Evolutionary conservation across 1,140 invertebrate genomes (phyloP), one percentile per base, ranked within the genome.

Genomic region (Lutraria rhynchaena): DNA sequence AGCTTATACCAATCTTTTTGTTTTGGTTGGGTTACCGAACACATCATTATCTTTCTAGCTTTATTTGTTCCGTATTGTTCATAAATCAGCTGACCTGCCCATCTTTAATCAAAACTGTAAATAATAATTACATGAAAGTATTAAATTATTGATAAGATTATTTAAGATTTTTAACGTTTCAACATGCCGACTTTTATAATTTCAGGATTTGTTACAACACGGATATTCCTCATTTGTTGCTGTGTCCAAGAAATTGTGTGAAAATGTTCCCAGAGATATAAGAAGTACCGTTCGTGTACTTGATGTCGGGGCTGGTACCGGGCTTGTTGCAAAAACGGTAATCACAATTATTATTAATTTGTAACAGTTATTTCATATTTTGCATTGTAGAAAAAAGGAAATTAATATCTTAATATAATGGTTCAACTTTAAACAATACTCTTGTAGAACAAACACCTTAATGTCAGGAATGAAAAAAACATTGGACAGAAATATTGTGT

Each of bases 241-340:
- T 9, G 70, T 58, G 3, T 22, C 24, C 53, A 57, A 35, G 22
- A 17, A 19, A 7, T 31, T 74, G 19, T 74, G 70, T 29, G 55
- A 74, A 4, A 44, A 27, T 7, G 33, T 74, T 29, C 70, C 70
- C 3, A 17, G 22, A 24, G 51, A 74, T 41, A 1, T 33, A n/a
- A 51, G 70, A 58, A 3, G 4, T 4, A 4, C 22, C 33, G 35
- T 41, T 19, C 70, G 70, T 19, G 51, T 74, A 3, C 53, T 74
- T 1, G 70, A 74, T 58, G 22, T 74, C 17, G 70, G 70, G 11
- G 70, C 70, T 17, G 70, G 70, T 1, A 57, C 70, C 1, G 70
- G 70, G 13, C 55, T 74, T 37, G 70, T 58, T 33, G 70, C 70
- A 13, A 70, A 70, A 22, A 46, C 49, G 46, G 67, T 70, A 31